Percentiles rank a stretch among this genome's conserved stretches.
Evolutionary conservation across 2,797 vertebrate genomes (phyloP).

Genomic region (Poecile montanus): DNA sequence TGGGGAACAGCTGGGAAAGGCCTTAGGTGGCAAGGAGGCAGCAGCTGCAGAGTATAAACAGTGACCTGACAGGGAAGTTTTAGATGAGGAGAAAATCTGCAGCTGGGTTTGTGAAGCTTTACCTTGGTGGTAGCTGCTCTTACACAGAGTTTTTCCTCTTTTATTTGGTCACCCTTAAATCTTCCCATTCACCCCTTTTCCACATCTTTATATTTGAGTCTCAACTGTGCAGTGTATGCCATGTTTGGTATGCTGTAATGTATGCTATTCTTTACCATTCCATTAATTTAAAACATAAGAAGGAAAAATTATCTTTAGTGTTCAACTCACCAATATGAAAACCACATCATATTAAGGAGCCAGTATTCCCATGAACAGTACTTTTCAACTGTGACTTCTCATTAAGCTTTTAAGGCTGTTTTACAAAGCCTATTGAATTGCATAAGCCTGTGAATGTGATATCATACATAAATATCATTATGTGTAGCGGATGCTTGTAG

Average conservation of each 20-base stretch:
- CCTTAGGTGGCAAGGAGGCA: neutral
- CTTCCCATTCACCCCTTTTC: neutral
- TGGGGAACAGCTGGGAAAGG: neutral
- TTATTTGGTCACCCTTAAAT: neutral
- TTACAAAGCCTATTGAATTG: neutral
- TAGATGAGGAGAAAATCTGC: neutral
- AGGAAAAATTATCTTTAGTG: neutral
- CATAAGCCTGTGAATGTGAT: neutral
- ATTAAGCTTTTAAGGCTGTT: neutral
- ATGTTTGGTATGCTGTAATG: neutral
- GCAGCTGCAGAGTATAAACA: neutral
- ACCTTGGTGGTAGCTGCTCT: neutral
- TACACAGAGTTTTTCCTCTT: neutral
- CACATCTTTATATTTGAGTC: neutral
- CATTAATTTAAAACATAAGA: neutral
- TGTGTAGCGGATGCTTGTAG: neutral
- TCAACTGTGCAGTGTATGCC: neutral
- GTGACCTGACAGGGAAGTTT: neutral
- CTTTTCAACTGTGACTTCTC: neutral
- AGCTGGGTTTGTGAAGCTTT: neutral
- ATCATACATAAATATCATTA: neutral
- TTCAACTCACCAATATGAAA: neutral
- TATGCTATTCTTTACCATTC: neutral
- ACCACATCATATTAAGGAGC: neutral
- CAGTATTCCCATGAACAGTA: neutral